Base-by-base conservation (phyloP, 2,888 invertebrate genomes). In the Rhorus exstirpatorius region DNA sequence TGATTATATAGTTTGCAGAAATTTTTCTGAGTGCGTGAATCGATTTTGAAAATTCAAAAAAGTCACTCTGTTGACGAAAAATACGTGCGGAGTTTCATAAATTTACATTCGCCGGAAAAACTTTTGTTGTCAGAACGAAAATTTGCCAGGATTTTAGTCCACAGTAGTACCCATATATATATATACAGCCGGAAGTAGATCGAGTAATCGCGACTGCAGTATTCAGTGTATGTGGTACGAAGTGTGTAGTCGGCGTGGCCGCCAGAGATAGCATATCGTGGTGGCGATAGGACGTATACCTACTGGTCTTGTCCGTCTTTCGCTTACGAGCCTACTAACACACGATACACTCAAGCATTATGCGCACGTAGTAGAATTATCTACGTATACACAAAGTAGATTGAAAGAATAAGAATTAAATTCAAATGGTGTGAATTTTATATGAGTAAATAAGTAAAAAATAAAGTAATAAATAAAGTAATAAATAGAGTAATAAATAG, bases 231-330 rank as follows among this genome's bases (percentile, higher is more conserved):
- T 21, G 68, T 21, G 41, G 61, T 67, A 65, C 70, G 65, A 61
- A 71, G 79, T 72, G 77, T 76, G 71, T 71, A 83, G 79, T 83
- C 75, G 67, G 75, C 49, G 83, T 71, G 79, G 76, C 72, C 75
- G 71, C 67, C 26, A 79, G 67, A 79, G 91, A 91, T 91, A 91
- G 86, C 85, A 38, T 91, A 91, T 91, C 90, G 85, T 68, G 58
- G 49, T 83, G 84, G 65, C 86, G 90, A 89, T 90, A 89, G 83
- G 83, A 86, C 79, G 81, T 68, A 82, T 86, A 88, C 84, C 86
- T 86, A 88, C 88, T 83, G 86, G 83, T 85, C 80, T 86, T 86
- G 78, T 79, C 82, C 68, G 78, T 82, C 75, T 65, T 60, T 49
- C 70, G 12, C 26, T 24, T 51, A 31, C 71, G 60, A 51, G 76